These are phyloP conservation scores for Hippocampus kuda DNA, from an alignment of 2,797 vertebrate genomes.

Conservation along the genomic window DNA sequence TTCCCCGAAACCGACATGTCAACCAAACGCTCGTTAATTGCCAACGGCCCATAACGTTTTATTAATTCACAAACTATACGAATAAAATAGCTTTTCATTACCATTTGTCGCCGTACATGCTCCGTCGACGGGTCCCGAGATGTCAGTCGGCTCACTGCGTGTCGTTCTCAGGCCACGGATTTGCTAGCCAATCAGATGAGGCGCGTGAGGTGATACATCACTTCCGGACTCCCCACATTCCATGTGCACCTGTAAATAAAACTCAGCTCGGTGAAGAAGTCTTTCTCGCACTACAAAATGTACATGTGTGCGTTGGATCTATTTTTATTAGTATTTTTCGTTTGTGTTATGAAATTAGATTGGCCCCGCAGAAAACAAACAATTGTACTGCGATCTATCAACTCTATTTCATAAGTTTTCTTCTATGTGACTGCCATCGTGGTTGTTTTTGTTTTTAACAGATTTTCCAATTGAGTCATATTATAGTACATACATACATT, in stretches of 20 bases:
- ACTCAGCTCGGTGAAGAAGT: not conserved
- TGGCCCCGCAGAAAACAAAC: no score
- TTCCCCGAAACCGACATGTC: slow-evolving; percentile 7
- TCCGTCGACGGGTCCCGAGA: slow-evolving; percentile 13
- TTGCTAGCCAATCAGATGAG: slow-evolving; percentile 41
- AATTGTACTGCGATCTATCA: no score
- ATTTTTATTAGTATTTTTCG: not conserved
- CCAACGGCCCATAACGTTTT: fast-evolving
- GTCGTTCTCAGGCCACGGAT: slow-evolving; percentile 22
- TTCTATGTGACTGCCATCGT: no score
- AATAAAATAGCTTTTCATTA: not conserved
- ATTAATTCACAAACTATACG: not conserved
- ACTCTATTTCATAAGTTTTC: no score
- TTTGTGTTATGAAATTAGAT: not conserved
- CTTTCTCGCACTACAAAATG: not conserved
- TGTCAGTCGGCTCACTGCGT: slow-evolving; percentile 14
- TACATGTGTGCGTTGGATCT: not conserved
- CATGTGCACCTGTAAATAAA: slow-evolving; percentile 53
- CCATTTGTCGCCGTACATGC: not conserved
- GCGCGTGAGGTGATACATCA: slow-evolving; percentile 55
- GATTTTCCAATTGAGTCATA: no score
- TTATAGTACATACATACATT: no score
- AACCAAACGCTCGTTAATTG: fast-evolving
- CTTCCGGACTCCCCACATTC: slow-evolving; percentile 49
- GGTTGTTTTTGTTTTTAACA: no score